Conservation (phyloP, 2,888 invertebrate species). For the Andrena minutula region DNA sequence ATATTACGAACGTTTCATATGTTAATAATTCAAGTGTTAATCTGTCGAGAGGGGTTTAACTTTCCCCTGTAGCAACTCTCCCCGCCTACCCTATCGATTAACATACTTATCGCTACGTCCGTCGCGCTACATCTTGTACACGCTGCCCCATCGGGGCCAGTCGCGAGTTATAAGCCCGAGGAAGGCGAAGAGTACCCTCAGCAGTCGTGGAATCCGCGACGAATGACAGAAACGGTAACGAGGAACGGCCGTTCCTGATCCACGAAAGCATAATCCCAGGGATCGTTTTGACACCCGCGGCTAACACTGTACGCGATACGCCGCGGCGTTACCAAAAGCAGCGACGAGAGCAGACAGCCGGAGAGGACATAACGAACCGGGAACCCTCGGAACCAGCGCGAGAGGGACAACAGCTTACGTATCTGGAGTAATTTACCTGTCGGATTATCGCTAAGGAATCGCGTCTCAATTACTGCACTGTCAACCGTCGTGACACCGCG, state of each 20-base stretch:
- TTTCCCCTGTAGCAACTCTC: constrained; percentile 16
- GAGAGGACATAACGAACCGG: constrained; percentile 52
- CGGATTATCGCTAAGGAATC: constrained; percentile 77
- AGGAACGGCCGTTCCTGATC: constrained; percentile 45
- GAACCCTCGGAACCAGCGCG: constrained; percentile 22
- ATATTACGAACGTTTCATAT: no score
- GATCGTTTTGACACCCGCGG: constrained; percentile 50
- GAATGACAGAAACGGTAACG: constrained; percentile 61
- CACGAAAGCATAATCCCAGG: constrained; percentile 58
- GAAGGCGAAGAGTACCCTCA: not conserved
- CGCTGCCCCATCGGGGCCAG: constrained; percentile 7
- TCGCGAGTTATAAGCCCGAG: not conserved
- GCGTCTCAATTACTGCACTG: constrained; percentile 76
- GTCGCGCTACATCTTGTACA: not conserved
- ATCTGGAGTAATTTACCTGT: constrained; percentile 75
- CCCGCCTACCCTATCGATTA: constrained; percentile 46
- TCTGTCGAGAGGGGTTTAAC: constrained; percentile 13
- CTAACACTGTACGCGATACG: constrained; percentile 25
- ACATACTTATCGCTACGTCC: constrained; percentile 31
- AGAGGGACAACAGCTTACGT: constrained; percentile 52
- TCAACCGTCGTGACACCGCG: constrained; percentile 62
- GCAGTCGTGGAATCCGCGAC: constrained; percentile 28
- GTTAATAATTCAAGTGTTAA: constrained; percentile 27
- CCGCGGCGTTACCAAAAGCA: constrained; percentile 53
- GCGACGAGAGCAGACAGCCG: constrained; percentile 6